Evolutionary conservation across 2,113 vertebrate species (phyloP).

Genomic region (Cisticola juncidis): DNA sequence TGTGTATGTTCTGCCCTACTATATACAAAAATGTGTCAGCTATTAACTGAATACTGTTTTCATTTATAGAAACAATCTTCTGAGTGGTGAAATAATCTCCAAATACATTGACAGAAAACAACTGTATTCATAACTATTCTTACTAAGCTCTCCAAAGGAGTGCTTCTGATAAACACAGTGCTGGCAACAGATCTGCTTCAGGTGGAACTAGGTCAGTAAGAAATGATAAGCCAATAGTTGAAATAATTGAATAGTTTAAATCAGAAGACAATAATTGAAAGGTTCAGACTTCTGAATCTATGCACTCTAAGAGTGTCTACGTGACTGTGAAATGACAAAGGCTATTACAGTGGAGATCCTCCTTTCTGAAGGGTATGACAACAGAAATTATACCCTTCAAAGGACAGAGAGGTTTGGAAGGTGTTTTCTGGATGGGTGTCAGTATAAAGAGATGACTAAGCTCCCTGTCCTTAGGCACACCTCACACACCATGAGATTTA

Average conservation of each 20-base stretch:
- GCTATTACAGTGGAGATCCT: not conserved
- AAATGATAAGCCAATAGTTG: not conserved
- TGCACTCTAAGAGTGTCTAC: not conserved
- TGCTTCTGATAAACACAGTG: not conserved
- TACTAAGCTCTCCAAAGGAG: not conserved
- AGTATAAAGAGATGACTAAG: not conserved
- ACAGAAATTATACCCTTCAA: not conserved
- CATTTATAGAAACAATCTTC: not conserved
- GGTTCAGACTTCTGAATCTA: not conserved
- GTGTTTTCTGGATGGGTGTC: not conserved
- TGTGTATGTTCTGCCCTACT: not conserved
- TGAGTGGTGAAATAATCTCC: not conserved
- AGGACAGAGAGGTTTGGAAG: not conserved
- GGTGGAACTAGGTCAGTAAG: not conserved
- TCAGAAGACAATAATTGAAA: not conserved
- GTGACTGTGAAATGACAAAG: slow-evolving; percentile 1
- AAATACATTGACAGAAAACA: not conserved
- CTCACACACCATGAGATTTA: not conserved
- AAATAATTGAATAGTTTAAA: slow-evolving; percentile 2
- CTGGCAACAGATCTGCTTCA: not conserved
- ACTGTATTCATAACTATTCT: not conserved
- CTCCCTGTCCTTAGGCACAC: not conserved
- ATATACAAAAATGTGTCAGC: not conserved
- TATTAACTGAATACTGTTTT: not conserved
- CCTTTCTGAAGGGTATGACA: not conserved